Base-by-base conservation (phyloP, 2,888 invertebrate species). In the Pristionchus entomophagus region DNA sequence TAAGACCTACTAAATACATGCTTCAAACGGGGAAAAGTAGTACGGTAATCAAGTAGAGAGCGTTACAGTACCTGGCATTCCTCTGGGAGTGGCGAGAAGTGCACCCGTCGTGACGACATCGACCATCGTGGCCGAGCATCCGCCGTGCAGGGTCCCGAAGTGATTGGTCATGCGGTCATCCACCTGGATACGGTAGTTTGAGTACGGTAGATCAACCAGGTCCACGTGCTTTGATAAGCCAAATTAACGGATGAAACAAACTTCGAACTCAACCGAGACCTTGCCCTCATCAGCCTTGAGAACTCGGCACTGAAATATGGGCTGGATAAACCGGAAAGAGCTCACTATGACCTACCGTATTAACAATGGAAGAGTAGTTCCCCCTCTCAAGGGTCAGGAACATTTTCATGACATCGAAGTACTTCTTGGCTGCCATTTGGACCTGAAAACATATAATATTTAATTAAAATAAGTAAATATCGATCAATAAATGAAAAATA, bases 71-170 rank as follows among this genome's bases (percentile, higher is more conserved):
- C 80, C 83, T 5, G 83, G 59, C 38, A 45, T 29, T 35, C 83
- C 83, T 83, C 62, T 32, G 5, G 94, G 94, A 53, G 94, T 94
- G 29, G 88, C 86, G 19, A 88, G 19, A 29, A 90, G 80, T 5
- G 91, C 90, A 22, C 86, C 86, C 4, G 91, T 91, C n/a, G 91
- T 91, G 69, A 91, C 83, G 56, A 91, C 88, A 83, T 91, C 91
- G 32, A 90, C 86, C 32, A 91, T 77, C 5, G 91, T 87, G 3
- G 91, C 91, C 14, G 91, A 88, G 69, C 88, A 86, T 32, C 91
- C 91, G 19, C 91, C 91, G 62, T 91, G 91, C 49, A 91, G 82
- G 32, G 86, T 90, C n/a, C 83, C 83, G 56, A 62, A 56, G 59
- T 56, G 41, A 81, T 81, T 81, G 17, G 41, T 41, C 77, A 77